Percentiles rank a stretch among this genome's conserved stretches.
Evolutionary conservation across 2,113 vertebrate species (phyloP).

Genomic region (Alligator sinensis): DNA sequence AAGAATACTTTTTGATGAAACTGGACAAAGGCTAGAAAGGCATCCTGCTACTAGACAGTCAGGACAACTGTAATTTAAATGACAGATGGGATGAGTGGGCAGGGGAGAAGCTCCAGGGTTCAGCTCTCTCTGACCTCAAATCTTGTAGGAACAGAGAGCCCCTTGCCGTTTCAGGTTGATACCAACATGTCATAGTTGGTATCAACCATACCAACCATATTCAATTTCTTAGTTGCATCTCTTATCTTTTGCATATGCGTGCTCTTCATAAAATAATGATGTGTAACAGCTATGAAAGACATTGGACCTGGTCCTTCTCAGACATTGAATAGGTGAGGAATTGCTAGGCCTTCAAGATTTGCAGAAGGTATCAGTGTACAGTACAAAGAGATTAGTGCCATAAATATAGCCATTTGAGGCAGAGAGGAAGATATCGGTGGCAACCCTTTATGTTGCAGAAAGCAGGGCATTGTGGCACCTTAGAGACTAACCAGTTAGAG

Average conservation of each 20-base stretch:
- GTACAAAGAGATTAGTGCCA: rapidly evolving
- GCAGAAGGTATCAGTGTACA: neutral
- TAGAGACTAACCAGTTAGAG: too few relatives aligned
- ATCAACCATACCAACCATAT: neutral
- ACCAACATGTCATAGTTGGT: neutral
- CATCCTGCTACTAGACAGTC: neutral
- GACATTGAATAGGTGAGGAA: neutral
- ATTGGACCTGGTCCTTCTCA: neutral
- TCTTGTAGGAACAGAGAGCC: neutral
- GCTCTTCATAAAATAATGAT: rapidly evolving
- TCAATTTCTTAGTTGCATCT: neutral
- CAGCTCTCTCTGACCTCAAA: rapidly evolving
- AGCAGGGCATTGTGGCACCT: too few relatives aligned
- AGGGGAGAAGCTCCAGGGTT: neutral
- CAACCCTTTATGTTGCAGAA: rapidly evolving
- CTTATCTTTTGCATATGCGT: neutral
- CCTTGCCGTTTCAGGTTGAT: neutral
- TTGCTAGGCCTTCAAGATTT: neutral
- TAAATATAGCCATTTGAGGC: rapidly evolving
- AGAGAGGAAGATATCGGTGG: neutral
- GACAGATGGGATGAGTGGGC: conserved; percentile 17
- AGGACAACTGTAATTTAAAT: rapidly evolving
- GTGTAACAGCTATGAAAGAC: neutral
- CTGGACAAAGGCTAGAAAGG: neutral
- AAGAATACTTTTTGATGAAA: neutral